Percentiles rank a stretch among this genome's conserved stretches.
These are phyloP conservation scores for Pimpla rufipes DNA, from an alignment of 2,888 invertebrate species.

Conservation along the genomic window DNA sequence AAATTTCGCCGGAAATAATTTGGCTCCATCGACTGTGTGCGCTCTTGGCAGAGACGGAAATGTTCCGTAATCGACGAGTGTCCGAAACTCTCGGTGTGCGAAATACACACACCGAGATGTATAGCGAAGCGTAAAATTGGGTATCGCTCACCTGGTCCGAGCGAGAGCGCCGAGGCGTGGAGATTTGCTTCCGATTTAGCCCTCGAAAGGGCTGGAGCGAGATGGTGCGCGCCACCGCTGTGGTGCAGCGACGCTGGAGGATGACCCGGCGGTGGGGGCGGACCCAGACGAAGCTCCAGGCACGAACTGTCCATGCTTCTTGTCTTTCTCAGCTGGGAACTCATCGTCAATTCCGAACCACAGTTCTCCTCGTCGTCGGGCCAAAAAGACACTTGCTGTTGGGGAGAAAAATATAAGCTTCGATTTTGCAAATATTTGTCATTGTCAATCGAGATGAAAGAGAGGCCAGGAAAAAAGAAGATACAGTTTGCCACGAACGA, in stretches of 20 bases:
- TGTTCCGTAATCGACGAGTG: conserved; percentile 3
- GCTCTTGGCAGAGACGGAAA: background rate
- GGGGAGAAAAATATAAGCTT: conserved; percentile 67
- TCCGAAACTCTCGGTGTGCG: background rate
- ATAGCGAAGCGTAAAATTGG: background rate
- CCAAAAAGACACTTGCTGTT: conserved; percentile 93
- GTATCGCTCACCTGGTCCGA: conserved; percentile 88
- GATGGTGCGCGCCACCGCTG: conserved; percentile 88
- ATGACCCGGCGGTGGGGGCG: conserved; percentile 74
- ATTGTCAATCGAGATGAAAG: no score
- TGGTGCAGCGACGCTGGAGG: conserved; percentile 87
- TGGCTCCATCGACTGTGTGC: conserved; percentile 12
- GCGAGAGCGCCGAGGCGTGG: conserved; percentile 90
- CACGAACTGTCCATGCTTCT: conserved; percentile 96
- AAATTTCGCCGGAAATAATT: conserved; percentile 46
- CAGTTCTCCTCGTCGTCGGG: conserved; percentile 91
- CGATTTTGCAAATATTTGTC: background rate
- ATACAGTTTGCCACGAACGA: no score
- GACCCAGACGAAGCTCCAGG: conserved; percentile 90
- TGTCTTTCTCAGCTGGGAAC: conserved; percentile 93
- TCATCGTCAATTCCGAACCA: conserved; percentile 91
- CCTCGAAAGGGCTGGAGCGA: conserved; percentile 89
- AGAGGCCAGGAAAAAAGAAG: no score
- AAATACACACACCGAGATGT: background rate
- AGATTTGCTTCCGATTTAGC: conserved; percentile 96